These are phyloP conservation scores for Tethea ocularis DNA, from an alignment of 2,888 invertebrate genomes.

Conservation along the genomic window DNA sequence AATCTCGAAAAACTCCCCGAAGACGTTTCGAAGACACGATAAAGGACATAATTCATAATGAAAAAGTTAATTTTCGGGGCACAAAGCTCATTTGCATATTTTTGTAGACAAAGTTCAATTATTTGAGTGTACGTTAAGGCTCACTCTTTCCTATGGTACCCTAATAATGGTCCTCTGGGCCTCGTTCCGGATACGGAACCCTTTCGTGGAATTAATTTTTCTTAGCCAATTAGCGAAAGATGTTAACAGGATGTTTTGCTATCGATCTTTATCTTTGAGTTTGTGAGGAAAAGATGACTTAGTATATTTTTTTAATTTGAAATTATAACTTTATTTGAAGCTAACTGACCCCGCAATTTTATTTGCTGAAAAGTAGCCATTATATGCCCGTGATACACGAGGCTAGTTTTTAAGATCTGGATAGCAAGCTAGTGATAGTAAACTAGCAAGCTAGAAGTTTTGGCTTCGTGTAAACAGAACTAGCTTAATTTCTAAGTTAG, in stretches of 20 bases:
- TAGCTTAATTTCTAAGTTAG: too few relatives aligned
- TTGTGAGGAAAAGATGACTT: conserved; percentile 12
- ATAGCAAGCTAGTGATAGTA: too few relatives aligned
- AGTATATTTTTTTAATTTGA: not conserved
- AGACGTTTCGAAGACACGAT: conserved; percentile 72
- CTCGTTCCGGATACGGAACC: conserved; percentile 67
- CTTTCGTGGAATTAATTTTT: conserved; percentile 81
- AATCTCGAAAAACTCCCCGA: conserved; percentile 80
- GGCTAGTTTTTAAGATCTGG: too few relatives aligned
- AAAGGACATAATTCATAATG: conserved; percentile 82
- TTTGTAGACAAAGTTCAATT: conserved; percentile 75
- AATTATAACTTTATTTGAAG: not conserved
- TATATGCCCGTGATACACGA: too few relatives aligned
- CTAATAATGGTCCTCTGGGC: conserved; percentile 67
- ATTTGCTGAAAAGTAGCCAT: too few relatives aligned
- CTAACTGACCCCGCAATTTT: too few relatives aligned
- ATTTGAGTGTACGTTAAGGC: conserved; percentile 66
- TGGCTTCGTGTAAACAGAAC: too few relatives aligned
- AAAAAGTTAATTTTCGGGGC: conserved; percentile 81
- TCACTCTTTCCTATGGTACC: conserved; percentile 61
- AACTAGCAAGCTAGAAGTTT: too few relatives aligned
- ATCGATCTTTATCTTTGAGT: conserved; percentile 58
- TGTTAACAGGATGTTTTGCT: conserved; percentile 60
- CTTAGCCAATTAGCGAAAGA: conserved; percentile 76
- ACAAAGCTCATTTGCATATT: conserved; percentile 78